Percentiles rank a stretch among this genome's conserved stretches.
These are phyloP conservation scores for Lordiphosa stackelbergi DNA, from an alignment of 1,140 invertebrate genomes.

Conservation along the genomic window DNA sequence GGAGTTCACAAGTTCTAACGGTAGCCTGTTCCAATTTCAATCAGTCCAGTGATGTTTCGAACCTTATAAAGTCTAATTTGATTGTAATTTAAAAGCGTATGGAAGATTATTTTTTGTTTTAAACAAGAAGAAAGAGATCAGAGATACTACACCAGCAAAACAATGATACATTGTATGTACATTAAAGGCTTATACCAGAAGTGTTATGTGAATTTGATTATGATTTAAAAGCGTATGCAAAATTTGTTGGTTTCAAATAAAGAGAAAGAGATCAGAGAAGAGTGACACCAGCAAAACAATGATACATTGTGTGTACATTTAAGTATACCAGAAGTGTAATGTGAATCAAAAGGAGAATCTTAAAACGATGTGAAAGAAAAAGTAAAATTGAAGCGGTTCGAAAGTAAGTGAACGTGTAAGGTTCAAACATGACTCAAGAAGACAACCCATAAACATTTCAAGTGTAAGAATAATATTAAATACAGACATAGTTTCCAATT, in stretches of 20 bases:
- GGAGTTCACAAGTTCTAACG: constrained; percentile 40
- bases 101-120: background rate
- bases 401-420: background rate
- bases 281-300: too few relatives aligned
- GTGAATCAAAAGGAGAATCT: background rate
- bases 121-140: constrained; percentile 30
- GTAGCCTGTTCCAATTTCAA: constrained; percentile 64
- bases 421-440: too few relatives aligned
- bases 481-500: too few relatives aligned
- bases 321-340: too few relatives aligned
- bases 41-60: constrained; percentile 21
- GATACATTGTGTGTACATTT: too few relatives aligned
- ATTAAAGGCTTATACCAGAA: constrained; percentile 13
- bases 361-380: background rate
- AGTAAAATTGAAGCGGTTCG: background rate
- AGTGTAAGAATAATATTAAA: too few relatives aligned
- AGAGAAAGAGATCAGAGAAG: too few relatives aligned
- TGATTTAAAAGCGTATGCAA: too few relatives aligned
- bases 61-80: constrained; percentile 26
- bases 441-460: too few relatives aligned
- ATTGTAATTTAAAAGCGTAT: constrained; percentile 10
- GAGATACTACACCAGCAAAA: constrained; percentile 1
- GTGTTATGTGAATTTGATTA: background rate
- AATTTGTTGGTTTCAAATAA: too few relatives aligned
- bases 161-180: too few relatives aligned